Base-by-base conservation (phyloP, 2,888 invertebrate genomes). In the Drosophila kokeensis region DNA sequence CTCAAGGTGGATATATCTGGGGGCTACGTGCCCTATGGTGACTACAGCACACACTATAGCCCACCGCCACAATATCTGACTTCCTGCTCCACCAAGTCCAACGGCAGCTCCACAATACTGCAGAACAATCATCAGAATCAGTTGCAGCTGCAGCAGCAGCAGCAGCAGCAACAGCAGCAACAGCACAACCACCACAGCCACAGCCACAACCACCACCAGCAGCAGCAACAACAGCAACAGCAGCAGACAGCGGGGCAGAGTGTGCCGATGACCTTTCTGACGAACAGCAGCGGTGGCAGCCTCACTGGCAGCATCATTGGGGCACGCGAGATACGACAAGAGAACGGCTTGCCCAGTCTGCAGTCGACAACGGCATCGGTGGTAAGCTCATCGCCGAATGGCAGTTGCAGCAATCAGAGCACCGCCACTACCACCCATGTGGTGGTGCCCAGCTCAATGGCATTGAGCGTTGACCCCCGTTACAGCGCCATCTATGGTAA, bases 401-500 rank as follows among this genome's bases (percentile, higher is more conserved):
- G 93, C 65, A 92, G 92, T 79, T 92, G 92, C 81, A 92, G 92
- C 73, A 92, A 92, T 65, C 92, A 93, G 81, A 92, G 93, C 79
- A 92, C 93, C 1, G 82, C 92, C 40, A 92, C 92, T 32, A 83
- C 91, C 64, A 93, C 93, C 4, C 92, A 92, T 49, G 91, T 92
- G 62, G 89, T 90, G 62, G 88, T 89, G 61, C 85, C 92, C 42
- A 88, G 76, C 36, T 73, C 91, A 32, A 84, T 91, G 73, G 90
- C 91, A 10, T 54, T 93, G 52, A 92, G 90, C 53, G 96, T 98
- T 34, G 98, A 98, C 92, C 97, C 97, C 2, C 94, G 97, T 76
- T 98, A 96, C 92, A 97, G 97, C 61, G 98, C 98, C 54, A 96
- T 97, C 11, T 98, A 98, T 91, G 97, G 97, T 60, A 98, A 98